A percentile compares a stretch with the other conserved stretches of the same genome.
phyloP scores from a whole-genome alignment of 2,888 invertebrate genomes.

The Watsonalla binaria region DNA sequence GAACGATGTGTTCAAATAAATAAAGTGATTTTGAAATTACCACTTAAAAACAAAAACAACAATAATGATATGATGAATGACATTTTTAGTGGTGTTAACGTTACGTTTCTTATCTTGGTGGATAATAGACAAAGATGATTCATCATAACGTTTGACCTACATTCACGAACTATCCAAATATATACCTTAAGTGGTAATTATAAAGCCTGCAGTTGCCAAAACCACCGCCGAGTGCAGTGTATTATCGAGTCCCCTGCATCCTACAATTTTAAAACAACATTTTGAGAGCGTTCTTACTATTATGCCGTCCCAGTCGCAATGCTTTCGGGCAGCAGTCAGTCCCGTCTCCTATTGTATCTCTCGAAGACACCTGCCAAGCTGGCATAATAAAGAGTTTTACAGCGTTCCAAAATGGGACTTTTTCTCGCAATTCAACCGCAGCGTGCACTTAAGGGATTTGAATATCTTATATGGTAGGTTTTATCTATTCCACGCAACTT shows the following conservation, averaged over 20 bases:
- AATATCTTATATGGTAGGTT: constrained; percentile 73
- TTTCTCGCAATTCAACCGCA: constrained; percentile 76
- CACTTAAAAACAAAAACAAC: too few species aligned
- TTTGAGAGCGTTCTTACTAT: constrained; percentile 35
- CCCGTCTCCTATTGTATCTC: constrained; percentile 53
- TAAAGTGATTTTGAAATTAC: too few species aligned
- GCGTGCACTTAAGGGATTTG: constrained; percentile 78
- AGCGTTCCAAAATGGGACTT: constrained; percentile 73
- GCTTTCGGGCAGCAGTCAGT: constrained; percentile 46
- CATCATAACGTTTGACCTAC: too few species aligned
- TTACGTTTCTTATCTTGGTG: too few species aligned
- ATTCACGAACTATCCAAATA: too few species aligned
- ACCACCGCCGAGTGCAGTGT: too few species aligned
- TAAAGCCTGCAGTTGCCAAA: too few species aligned
- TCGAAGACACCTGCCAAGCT: constrained; percentile 69
- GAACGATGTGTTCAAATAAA: too few species aligned
- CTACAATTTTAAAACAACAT: constrained; percentile 17
- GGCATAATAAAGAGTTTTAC: constrained; percentile 77
- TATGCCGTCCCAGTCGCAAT: constrained; percentile 40
- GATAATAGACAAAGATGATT: too few species aligned
- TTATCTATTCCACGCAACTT: constrained; percentile 67
- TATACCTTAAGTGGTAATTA: too few species aligned
- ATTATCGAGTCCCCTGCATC: constrained; percentile 1
- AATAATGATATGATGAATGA: too few species aligned
- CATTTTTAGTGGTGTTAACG: too few species aligned